phyloP scores from a whole-genome alignment of 2,888 invertebrate genomes.

The Lissonota sp. region DNA sequence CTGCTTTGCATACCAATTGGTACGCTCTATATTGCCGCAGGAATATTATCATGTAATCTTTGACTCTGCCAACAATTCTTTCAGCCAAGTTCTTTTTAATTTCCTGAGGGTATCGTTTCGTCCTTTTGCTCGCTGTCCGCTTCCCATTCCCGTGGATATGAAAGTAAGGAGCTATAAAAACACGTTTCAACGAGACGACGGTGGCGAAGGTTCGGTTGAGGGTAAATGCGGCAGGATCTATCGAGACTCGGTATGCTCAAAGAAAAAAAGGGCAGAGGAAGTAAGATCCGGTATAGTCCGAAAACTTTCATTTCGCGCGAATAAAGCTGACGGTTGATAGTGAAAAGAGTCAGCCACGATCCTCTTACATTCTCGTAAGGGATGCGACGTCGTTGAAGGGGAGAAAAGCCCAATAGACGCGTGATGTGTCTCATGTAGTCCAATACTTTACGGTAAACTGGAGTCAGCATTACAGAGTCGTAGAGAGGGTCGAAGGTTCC shows the following conservation, averaged over 20 bases:
- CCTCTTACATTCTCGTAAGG: conserved; percentile 73
- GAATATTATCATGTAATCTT: too few species aligned
- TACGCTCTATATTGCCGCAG: too few species aligned
- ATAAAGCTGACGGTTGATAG: conserved; percentile 31
- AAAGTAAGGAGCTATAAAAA: too few species aligned
- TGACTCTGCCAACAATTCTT: too few species aligned
- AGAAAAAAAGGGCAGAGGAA: not conserved
- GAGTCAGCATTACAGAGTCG: conserved; percentile 44
- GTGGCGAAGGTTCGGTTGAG: too few species aligned
- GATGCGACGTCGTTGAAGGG: conserved; percentile 45
- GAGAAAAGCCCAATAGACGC: conserved; percentile 67
- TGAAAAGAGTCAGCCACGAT: conserved; percentile 18
- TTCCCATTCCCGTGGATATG: too few species aligned
- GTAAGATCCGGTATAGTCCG: conserved; percentile 50
- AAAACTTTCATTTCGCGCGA: conserved; percentile 61
- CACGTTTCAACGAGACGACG: too few species aligned
- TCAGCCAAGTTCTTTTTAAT: too few species aligned
- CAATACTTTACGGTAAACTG: conserved; percentile 73
- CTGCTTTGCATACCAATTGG: too few species aligned
- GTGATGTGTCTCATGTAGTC: conserved; percentile 70
- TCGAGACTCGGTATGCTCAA: conserved; percentile 22
- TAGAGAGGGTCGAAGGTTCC: conserved; percentile 12
- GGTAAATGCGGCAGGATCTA: conserved; percentile 42
- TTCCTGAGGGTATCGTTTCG: too few species aligned
- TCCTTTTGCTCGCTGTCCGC: too few species aligned